Evolutionary conservation across 2,113 vertebrate genomes (phyloP).

Genomic region (Willisornis vidua): DNA sequence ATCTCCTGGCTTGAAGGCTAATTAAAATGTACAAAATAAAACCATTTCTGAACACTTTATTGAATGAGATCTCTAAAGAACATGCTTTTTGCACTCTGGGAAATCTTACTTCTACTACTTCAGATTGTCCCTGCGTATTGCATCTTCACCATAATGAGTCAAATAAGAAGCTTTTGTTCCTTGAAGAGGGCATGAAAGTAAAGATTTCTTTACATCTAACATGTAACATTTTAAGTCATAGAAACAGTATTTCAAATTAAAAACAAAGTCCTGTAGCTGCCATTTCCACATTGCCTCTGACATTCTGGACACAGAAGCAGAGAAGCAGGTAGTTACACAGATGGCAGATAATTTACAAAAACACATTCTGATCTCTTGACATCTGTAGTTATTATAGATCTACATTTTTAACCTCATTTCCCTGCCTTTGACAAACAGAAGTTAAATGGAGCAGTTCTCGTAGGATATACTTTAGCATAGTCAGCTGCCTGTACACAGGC

Average conservation of each 20-base stretch:
- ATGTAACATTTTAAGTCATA: background rate
- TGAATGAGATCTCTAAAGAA: constrained; percentile 3
- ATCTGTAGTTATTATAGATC: background rate
- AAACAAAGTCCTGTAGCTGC: background rate
- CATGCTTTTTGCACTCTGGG: background rate
- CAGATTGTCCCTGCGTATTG: constrained; percentile 30
- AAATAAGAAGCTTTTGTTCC: background rate
- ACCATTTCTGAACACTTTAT: background rate
- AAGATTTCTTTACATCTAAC: background rate
- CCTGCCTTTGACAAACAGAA: background rate
- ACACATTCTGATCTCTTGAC: background rate
- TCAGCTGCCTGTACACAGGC: background rate
- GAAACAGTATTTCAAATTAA: background rate
- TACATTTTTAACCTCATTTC: background rate
- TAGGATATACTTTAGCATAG: background rate
- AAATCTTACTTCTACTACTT: background rate
- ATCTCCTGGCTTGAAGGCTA: background rate
- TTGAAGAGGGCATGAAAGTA: constrained; percentile 34
- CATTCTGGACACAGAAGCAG: background rate
- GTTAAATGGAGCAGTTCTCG: background rate
- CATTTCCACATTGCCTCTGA: background rate
- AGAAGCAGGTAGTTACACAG: background rate
- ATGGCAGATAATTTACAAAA: background rate
- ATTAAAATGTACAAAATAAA: background rate
- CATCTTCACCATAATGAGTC: constrained; percentile 9